A percentile compares a stretch with the other conserved stretches of the same genome.
Evolutionary conservation across 2,888 invertebrate genomes (phyloP).

Genomic region (Polietes domitor): DNA sequence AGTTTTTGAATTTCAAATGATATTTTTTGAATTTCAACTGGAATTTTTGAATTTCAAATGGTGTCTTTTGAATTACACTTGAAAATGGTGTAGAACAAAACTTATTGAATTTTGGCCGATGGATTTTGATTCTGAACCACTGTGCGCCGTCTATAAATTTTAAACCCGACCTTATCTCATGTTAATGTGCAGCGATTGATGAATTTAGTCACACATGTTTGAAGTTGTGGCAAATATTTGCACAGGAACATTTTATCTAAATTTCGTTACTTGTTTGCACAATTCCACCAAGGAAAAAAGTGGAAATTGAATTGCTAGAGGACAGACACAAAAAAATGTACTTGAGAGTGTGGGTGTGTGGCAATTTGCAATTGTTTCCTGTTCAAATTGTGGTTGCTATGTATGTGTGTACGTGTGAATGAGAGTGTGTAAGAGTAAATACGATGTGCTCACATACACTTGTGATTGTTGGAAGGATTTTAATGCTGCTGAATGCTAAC

Average conservation of each 20-base stretch:
- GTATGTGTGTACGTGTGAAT: neutral
- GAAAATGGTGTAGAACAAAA: too few species aligned
- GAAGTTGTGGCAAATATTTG: conserved; percentile 48
- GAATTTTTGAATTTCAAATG: too few species aligned
- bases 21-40: too few species aligned
- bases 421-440: neutral
- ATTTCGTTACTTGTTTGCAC: conserved; percentile 62
- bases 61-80: too few species aligned
- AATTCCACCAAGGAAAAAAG: conserved; percentile 55
- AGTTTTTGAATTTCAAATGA: too few species aligned
- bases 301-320: conserved; percentile 60
- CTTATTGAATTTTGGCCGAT: too few species aligned
- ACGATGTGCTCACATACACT: neutral
- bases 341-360: conserved; percentile 22
- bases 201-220: conserved; percentile 22
- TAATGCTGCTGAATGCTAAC: neutral
- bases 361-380: conserved; percentile 61
- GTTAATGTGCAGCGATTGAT: neutral
- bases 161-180: neutral
- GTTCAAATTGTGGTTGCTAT: conserved; percentile 44
- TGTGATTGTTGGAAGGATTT: neutral
- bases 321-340: neutral
- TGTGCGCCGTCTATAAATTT: too few species aligned
- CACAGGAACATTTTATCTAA: conserved; percentile 60
- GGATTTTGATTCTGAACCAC: too few species aligned